These are phyloP conservation scores for Bombyx mori DNA, from an alignment of 1,140 invertebrate genomes.

Conservation along the genomic window DNA sequence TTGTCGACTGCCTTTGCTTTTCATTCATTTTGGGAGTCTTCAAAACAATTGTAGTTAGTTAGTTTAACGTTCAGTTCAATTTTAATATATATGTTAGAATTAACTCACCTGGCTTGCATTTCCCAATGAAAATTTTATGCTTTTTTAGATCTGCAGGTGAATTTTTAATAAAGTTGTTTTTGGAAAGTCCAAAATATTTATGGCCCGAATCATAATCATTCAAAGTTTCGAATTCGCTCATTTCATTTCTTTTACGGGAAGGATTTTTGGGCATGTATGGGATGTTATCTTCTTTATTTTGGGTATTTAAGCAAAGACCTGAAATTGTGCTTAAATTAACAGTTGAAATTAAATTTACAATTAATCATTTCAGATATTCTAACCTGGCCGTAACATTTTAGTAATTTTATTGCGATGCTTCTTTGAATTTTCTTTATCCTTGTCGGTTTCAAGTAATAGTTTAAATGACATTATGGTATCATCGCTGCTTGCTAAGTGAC, in stretches of 20 bases:
- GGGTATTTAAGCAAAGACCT: constrained; percentile 36
- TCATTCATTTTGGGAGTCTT: too few species aligned
- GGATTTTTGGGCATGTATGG: too few species aligned
- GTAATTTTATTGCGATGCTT: constrained; percentile 37
- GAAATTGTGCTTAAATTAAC: constrained; percentile 4
- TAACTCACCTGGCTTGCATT: constrained; percentile 52
- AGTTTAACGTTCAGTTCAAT: too few species aligned
- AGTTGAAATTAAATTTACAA: not conserved
- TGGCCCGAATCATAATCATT: too few species aligned
- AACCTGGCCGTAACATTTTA: constrained; percentile 36
- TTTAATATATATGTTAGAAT: too few species aligned
- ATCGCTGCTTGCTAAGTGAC: constrained; percentile 38
- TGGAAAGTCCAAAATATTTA: constrained; percentile 4
- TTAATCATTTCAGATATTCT: not conserved
- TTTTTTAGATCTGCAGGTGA: constrained; percentile 3
- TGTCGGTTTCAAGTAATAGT: constrained; percentile 33
- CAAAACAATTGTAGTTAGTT: too few species aligned
- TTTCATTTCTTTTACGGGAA: too few species aligned
- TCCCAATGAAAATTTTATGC: constrained; percentile 35
- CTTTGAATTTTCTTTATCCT: constrained; percentile 19
- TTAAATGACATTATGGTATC: constrained; percentile 55
- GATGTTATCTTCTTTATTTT: constrained; percentile 31
- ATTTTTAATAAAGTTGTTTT: constrained; percentile 11
- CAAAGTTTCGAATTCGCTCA: too few species aligned
- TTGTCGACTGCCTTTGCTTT: too few species aligned